A percentile compares a stretch with the other conserved stretches of the same genome.
Evolutionary conservation across 37 sponge, comb jelly and placozoan genomes (phyloP).

Genomic region (Oscarella lobularis): DNA sequence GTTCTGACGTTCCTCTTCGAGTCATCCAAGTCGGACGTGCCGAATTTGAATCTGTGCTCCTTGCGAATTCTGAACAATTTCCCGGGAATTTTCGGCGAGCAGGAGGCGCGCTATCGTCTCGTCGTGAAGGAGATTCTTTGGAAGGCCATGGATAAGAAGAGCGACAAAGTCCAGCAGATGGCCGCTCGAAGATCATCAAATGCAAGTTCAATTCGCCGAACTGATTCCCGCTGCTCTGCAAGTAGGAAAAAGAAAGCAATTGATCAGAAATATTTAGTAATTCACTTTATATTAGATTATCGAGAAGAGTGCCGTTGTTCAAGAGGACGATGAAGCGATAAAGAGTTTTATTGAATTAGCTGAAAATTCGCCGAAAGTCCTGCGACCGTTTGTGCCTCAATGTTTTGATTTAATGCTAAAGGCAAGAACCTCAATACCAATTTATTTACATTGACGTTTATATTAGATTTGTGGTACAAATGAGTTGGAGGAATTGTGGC

Average conservation of each 20-base stretch:
- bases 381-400: constrained; percentile 49
- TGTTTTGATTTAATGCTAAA: constrained; percentile 63
- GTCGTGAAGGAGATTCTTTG: constrained; percentile 68
- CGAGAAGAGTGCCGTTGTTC: constrained; percentile 33
- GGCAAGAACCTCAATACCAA: no score
- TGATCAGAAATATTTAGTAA: no score
- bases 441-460: no score
- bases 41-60: constrained; percentile 62
- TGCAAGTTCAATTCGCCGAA: constrained; percentile 13
- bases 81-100: constrained; percentile 81
- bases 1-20: constrained; percentile 85
- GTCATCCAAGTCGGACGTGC: constrained; percentile 44
- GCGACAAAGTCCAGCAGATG: no score
- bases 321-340: constrained; percentile 54
- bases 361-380: constrained; percentile 73
- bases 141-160: constrained; percentile 42
- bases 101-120: constrained; percentile 47
- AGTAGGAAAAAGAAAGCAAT: no score
- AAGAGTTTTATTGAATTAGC: constrained; percentile 87
- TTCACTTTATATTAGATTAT: constrained; percentile 43
- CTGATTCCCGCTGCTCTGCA: constrained; percentile 1
- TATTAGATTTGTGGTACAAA: constrained; percentile 41
- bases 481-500: constrained; percentile 54
- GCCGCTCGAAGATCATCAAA: constrained; percentile 30
- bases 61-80: constrained; percentile 80